A percentile compares a stretch with the other conserved stretches of the same genome.
Evolutionary conservation across 2,113 vertebrate species (phyloP).

Genomic region (Percopsis transmontana): DNA sequence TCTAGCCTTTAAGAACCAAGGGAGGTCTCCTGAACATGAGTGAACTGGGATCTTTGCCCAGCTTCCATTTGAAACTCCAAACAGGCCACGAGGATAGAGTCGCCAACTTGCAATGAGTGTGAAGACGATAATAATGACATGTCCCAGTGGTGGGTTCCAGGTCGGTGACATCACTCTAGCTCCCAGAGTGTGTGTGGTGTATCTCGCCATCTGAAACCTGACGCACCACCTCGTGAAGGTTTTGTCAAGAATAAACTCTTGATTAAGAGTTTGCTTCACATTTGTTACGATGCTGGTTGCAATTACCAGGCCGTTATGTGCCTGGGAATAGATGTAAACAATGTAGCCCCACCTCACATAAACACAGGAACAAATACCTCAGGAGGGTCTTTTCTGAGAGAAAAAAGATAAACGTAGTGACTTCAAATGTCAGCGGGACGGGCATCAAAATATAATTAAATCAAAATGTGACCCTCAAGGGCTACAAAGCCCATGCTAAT

Average conservation of each 20-base stretch:
- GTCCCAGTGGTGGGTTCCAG: neutral
- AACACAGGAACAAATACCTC: slow-evolving; percentile 62
- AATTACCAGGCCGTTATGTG: slow-evolving; percentile 48
- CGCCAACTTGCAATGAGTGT: no score
- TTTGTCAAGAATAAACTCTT: slow-evolving; percentile 27
- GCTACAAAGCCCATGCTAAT: slow-evolving; percentile 26
- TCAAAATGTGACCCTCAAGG: slow-evolving; percentile 58
- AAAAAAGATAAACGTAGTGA: neutral
- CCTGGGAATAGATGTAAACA: slow-evolving; percentile 52
- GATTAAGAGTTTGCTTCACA: slow-evolving; percentile 43
- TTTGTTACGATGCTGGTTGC: slow-evolving; percentile 35
- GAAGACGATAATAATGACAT: neutral
- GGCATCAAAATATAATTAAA: slow-evolving; percentile 50
- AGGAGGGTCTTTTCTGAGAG: slow-evolving; percentile 1
- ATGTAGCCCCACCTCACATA: slow-evolving; percentile 47
- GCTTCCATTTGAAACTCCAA: neutral
- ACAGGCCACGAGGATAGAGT: no score
- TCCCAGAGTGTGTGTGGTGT: neutral
- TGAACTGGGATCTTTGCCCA: neutral
- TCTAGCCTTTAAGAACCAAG: no score
- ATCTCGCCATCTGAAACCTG: slow-evolving; percentile 10
- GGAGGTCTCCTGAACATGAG: no score
- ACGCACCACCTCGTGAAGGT: slow-evolving; percentile 27
- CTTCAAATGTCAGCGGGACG: slow-evolving; percentile 35
- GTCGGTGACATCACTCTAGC: neutral